phyloP scores from a whole-genome alignment of 2,113 vertebrate species.

The Guaruba guarouba region DNA sequence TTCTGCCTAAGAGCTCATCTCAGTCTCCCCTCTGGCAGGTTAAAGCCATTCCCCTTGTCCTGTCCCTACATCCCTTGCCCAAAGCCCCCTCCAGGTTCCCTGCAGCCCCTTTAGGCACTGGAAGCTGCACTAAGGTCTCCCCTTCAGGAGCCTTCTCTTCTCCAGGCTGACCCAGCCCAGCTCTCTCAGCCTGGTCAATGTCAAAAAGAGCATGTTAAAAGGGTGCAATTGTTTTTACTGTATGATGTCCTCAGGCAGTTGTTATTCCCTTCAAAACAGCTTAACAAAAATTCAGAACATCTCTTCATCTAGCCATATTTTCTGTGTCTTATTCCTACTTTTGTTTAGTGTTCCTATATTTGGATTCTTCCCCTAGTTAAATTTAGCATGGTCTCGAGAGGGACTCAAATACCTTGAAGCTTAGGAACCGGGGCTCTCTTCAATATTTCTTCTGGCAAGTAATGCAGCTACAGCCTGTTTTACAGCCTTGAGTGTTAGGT shows the following conservation, averaged over 20 bases:
- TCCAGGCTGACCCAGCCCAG: neutral
- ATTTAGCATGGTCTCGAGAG: neutral
- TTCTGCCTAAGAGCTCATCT: no score
- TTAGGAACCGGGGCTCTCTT: neutral
- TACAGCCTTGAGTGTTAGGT: neutral
- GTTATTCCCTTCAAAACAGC: neutral
- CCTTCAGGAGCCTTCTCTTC: neutral
- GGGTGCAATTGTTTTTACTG: neutral
- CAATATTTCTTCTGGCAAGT: neutral
- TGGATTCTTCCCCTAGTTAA: neutral
- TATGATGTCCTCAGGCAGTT: neutral
- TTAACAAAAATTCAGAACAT: neutral
- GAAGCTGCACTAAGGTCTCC: neutral
- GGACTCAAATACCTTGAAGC: neutral
- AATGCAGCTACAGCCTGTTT: neutral
- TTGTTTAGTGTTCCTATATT: neutral
- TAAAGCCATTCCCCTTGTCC: no score
- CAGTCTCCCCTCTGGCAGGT: no score
- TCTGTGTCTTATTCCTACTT: neutral
- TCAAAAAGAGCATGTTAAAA: neutral
- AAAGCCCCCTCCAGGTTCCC: no score
- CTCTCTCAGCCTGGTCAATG: neutral
- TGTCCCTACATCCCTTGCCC: no score
- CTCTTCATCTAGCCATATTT: neutral
- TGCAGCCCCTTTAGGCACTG: no score